Evolutionary conservation across 2,113 vertebrate species (phyloP), one percentile per base, ranked within the genome.

Genomic region (Montifringilla adamsi): DNA sequence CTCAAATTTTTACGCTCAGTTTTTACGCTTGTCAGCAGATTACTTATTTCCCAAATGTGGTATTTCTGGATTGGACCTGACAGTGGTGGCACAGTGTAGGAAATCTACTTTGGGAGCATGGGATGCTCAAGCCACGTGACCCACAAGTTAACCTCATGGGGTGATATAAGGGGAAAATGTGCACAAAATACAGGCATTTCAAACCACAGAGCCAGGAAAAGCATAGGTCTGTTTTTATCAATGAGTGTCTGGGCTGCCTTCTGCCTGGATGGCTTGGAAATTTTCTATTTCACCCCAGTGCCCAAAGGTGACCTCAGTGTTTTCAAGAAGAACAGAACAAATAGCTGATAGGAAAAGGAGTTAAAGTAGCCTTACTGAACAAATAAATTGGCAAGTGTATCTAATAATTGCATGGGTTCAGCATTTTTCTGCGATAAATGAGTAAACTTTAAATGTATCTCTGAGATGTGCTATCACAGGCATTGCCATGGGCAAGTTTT

Each of bases 361-460:
- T 98, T 97, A 98, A 98, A 98, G 97, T 97, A 98, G 98, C 97
- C 98, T 99, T 93, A 97, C 98, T 97, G 98, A 97, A 98, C 97
- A 98, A 98, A 98, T 98, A 98, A 98, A 98, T 97, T 97, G 96
- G 98, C 97, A 97, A 98, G 98, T 98, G 98, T 98, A 97, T 97
- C 97, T 98, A 98, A 98, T 98, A 98, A 98, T 98, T 98, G 98
- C 97, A 97, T 94, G 98, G 98, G 98, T 99, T 98, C 98, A 98
- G 98, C 98, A 96, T 98, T 98, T 98, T 98, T 95, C 97, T 95
- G 97, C 98, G 97, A 99, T 99, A 99, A 98, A 98, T 98, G 98
- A 98, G 98, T 98, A 98, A 99, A 99, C 98, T 98, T 98, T 98
- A 98, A 98, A 98, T 99, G 98, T 99, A 99, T 99, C 98, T 98